These are phyloP conservation scores for Florisuga fusca DNA, from an alignment of 2,797 vertebrate genomes.

Conservation along the genomic window DNA sequence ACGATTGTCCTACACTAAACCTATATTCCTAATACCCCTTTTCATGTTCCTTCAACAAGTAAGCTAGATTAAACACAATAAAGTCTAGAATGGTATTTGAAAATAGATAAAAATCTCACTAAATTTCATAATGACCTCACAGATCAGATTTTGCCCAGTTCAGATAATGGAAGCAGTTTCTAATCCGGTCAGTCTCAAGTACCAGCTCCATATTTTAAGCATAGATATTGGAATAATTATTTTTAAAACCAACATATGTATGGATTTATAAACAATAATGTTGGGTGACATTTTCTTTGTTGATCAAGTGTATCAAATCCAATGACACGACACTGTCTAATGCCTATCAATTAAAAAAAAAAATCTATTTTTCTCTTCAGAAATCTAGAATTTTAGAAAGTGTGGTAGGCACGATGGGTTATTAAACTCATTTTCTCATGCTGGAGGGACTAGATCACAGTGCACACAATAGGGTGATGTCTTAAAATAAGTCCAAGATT, in stretches of 20 bases:
- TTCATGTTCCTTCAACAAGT: slow-evolving; percentile 50
- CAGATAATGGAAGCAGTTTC: slow-evolving; percentile 15
- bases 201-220: neutral
- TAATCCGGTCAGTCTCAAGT: neutral
- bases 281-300: slow-evolving; percentile 15
- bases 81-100: slow-evolving; percentile 59
- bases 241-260: neutral
- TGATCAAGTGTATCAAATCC: neutral
- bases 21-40: slow-evolving; percentile 22
- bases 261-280: slow-evolving; percentile 2
- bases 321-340: neutral
- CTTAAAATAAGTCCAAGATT: neutral
- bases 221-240: neutral
- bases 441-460: neutral
- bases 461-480: neutral
- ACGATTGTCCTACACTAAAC: neutral
- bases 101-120: slow-evolving; percentile 55
- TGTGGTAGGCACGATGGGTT: neutral
- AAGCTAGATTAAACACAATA: slow-evolving; percentile 39
- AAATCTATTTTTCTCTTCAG: neutral
- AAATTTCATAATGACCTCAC: slow-evolving; percentile 25
- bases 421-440: neutral
- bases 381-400: neutral
- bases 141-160: slow-evolving; percentile 26
- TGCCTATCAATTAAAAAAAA: neutral